Percentiles rank a stretch among this genome's conserved stretches.
Conservation (phyloP, 2,797 vertebrate genomes). For the Muscicapa comitata region DNA sequence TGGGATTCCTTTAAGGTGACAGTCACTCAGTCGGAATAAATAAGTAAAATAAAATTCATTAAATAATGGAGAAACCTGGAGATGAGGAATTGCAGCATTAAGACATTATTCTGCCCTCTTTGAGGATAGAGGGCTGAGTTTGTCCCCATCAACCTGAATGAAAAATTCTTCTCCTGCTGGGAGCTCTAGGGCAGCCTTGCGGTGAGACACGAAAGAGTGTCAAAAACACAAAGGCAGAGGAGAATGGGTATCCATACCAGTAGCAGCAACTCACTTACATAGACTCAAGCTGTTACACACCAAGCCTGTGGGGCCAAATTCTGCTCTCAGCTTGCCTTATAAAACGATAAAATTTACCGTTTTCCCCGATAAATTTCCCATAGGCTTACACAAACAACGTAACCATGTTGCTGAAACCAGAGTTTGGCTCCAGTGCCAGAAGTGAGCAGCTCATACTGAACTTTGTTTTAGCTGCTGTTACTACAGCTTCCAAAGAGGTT, state of each 20-base stretch:
- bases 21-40: background rate
- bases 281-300: background rate
- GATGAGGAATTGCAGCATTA: background rate
- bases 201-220: background rate
- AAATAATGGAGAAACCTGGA: background rate
- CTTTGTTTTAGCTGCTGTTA: background rate
- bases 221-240: background rate
- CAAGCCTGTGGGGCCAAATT: background rate
- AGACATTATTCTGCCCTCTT: background rate
- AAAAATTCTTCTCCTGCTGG: background rate
- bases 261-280: background rate
- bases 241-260: background rate
- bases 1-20: background rate
- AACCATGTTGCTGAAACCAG: background rate
- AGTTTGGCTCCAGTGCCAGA: background rate
- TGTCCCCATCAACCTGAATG: background rate
- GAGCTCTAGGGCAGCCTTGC: background rate
- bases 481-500: background rate
- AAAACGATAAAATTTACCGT: background rate
- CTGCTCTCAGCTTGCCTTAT: background rate
- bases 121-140: background rate
- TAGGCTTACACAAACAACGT: background rate
- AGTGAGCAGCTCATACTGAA: background rate
- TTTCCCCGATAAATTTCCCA: background rate
- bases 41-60: background rate